Evolutionary conservation across 2,797 vertebrate genomes (phyloP).

Genomic region (Okamejei kenojei): DNA sequence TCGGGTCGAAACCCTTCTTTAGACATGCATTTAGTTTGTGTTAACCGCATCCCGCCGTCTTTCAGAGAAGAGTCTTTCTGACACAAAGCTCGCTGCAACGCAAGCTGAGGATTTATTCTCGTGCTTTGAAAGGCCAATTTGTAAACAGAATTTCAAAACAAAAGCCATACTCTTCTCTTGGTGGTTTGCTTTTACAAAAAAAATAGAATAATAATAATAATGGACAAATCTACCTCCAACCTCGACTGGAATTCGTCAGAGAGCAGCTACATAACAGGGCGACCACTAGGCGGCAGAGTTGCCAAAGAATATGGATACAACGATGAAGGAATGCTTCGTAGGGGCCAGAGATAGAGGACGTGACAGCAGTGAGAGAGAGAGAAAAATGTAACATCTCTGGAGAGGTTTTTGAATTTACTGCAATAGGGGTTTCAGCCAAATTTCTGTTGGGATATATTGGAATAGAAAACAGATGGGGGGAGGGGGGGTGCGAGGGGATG

Average conservation of each 20-base stretch:
- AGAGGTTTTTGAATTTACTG: neutral
- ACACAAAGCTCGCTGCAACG: neutral
- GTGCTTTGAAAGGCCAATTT: neutral
- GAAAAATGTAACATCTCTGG: no score
- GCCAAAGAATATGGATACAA: neutral
- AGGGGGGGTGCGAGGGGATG: no score
- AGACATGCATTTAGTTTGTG: neutral
- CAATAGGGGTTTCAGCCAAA: neutral
- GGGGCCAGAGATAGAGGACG: neutral
- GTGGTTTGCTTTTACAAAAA: no score
- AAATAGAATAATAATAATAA: no score
- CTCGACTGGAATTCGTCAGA: neutral
- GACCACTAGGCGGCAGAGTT: neutral
- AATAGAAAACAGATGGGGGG: neutral
- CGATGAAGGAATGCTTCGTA: conserved; percentile 8
- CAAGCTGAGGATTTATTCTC: neutral
- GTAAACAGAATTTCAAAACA: neutral
- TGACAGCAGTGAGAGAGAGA: neutral
- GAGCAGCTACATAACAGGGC: neutral
- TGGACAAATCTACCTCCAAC: no score
- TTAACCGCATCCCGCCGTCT: neutral
- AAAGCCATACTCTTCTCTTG: neutral
- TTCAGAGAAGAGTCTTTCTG: neutral
- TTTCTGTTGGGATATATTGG: neutral
- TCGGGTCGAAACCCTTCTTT: no score